Evolutionary conservation across 2,797 vertebrate genomes (phyloP), one percentile per base, ranked within the genome.

Genomic region (Sebastes goodei): DNA sequence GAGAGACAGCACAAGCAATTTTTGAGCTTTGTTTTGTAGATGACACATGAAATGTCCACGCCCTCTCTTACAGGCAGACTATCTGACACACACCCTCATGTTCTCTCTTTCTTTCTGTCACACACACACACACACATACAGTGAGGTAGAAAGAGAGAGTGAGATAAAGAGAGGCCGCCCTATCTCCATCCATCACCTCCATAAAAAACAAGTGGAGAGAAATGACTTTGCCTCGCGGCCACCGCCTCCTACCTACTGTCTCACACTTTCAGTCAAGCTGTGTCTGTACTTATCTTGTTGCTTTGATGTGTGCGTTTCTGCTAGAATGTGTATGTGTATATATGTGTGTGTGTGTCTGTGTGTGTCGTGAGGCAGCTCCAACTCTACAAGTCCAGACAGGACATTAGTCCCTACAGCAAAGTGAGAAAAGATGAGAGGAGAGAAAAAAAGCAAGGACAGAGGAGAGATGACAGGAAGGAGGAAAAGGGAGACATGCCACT

Each of bases 351-450:
- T 21, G 38, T 20, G 38, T 78, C 69, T 78, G 66, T 71, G 49
- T 42, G 76, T 68, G 52, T 77, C 12, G 1, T 46, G 52, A 76
- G 49, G 66, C 78, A 32, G 35, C 63, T 78, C 11, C 38, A 77
- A 53, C 65, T 78, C 49, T 52, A 35, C 88, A 60, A 74, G 89
- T 86, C 84, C 88, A 71, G 84, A 81, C 92, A 90, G 66, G 83
- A 81, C 35, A 15, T 33, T 21, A 7, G 49, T 38, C 83, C 76
- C 76, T 65, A 68, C 71, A 82, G 77, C 72, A 21, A 76, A 46
- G 61, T 52, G 71, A 80, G 79, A 66, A 38, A 38, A 80, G 82
- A 80, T 33, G 72, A 84, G 52, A 70, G 33, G 10, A 38, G 63
- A 67, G 46, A 42, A 46, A 17, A 46, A 32, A 75, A 74, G 75